Evolutionary conservation across 2,113 vertebrate species (phyloP).

Genomic region (Callorhinus ursinus): DNA sequence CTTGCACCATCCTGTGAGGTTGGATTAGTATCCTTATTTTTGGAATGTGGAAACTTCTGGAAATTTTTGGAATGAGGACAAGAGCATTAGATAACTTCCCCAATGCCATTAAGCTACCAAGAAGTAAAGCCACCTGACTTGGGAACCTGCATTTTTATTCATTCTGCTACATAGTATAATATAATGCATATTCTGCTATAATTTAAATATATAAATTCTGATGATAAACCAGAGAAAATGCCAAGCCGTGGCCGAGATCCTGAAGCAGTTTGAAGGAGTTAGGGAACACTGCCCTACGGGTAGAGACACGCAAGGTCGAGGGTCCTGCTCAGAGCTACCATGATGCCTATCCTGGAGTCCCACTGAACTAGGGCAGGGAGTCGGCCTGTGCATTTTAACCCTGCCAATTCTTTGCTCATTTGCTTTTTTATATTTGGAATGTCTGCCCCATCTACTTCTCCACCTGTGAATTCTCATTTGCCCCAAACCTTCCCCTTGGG

Average conservation of each 20-base stretch:
- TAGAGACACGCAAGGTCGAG: neutral
- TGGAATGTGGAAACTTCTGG: neutral
- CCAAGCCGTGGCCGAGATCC: neutral
- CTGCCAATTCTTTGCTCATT: neutral
- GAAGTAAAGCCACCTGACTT: neutral
- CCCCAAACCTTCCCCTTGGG: neutral
- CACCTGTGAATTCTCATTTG: neutral
- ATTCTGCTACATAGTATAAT: neutral
- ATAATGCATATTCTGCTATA: neutral
- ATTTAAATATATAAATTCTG: neutral
- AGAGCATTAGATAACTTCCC: slow-evolving; percentile 1
- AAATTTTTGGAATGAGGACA: neutral
- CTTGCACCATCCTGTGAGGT: neutral
- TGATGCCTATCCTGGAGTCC: neutral
- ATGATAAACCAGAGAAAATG: neutral
- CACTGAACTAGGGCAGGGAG: neutral
- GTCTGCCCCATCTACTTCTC: neutral
- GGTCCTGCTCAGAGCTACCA: neutral
- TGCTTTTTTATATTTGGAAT: neutral
- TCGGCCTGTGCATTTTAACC: neutral
- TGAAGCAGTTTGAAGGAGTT: neutral
- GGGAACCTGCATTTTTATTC: neutral
- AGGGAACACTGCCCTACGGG: neutral
- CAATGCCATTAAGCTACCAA: neutral
- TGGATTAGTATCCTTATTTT: neutral